Evolutionary conservation across 2,888 invertebrate species (phyloP), one percentile per base, ranked within the genome.

Genomic region (Yponomeuta plumbellus): DNA sequence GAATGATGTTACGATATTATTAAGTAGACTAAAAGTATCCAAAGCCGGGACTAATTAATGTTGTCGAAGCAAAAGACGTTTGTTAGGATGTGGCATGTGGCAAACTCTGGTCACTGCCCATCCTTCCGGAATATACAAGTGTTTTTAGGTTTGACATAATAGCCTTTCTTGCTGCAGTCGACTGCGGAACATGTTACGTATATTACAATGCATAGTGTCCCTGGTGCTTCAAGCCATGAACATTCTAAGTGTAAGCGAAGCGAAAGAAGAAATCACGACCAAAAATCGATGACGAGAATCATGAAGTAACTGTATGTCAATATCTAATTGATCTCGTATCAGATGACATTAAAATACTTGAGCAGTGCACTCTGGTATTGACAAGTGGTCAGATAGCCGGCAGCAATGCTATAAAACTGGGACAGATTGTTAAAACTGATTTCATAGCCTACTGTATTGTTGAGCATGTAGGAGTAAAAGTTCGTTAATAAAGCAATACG

Each of bases 251-350:
- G 11, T 44, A 13, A 44, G 44, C 44, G 13, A 44, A 44, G 10
- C 44, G 10, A 44, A 44, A 44, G 0, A 52, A 52, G 44, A 52
- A 34, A 52, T 3, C 2, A 52, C 13, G 59, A 59, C 11, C 11
- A 23, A 22, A 58, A 59, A 11, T 21, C 21, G 59, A 59, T 59
- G 23, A 59, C 59, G 13, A 11, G 6, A 21, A 59, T 21, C 13
- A 59, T 59, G 59, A 59, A 59, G 59, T 59, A 59, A 59, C 23
- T 23, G n/a, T 20, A 20, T 59, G 23, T 22, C 23, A 59, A 59
- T 59, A 59, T 59, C 59, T 21, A 59, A 22, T 59, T 59, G 22
- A 59, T 59, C 59, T 22, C 21, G 22, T 21, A 59, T 59, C 23
- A 59, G 22, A 59, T 22, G 22, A 22, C 23, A 1, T 52, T 52